phyloP scores from a whole-genome alignment of 2,888 invertebrate genomes.

The Scaptomyza cyrtandrae region DNA sequence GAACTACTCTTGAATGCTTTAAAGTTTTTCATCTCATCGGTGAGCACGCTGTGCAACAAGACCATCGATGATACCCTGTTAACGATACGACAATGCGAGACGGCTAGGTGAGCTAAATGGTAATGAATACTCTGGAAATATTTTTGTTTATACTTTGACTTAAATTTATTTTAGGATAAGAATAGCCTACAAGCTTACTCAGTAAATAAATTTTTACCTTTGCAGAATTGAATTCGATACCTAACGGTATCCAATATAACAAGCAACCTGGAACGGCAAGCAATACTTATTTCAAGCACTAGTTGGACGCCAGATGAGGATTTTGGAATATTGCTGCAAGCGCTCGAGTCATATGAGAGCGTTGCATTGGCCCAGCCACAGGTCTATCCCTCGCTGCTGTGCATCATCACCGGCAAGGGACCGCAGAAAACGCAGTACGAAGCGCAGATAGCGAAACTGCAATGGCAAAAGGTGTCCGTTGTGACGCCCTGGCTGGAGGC shows the following conservation, averaged over 20 bases:
- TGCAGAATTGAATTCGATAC: conserved; percentile 97
- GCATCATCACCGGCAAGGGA: conserved; percentile 98
- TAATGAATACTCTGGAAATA: background rate
- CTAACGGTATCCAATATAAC: too few species aligned
- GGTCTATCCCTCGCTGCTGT: conserved; percentile 90
- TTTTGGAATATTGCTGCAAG: conserved; percentile 91
- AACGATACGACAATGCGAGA: conserved; percentile 87
- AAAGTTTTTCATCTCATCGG: conserved; percentile 97
- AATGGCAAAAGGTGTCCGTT: conserved; percentile 90
- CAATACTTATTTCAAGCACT: conserved; percentile 96
- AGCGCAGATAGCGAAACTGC: conserved; percentile 87
- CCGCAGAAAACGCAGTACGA: conserved; percentile 94
- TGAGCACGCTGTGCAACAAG: conserved; percentile 98
- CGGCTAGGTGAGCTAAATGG: conserved; percentile 85
- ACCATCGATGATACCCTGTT: conserved; percentile 97
- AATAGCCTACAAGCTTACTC: background rate
- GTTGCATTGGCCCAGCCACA: conserved; percentile 83
- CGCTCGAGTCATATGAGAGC: conserved; percentile 92
- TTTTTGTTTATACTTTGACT: background rate
- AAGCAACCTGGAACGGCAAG: too few species aligned
- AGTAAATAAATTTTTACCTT: background rate
- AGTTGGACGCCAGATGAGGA: conserved; percentile 99
- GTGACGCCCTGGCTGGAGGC: conserved; percentile 96
- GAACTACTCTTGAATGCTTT: conserved; percentile 96
- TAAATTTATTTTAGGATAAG: background rate